A percentile compares a stretch with the other conserved stretches of the same genome.
These are phyloP conservation scores for Turdus rufiventris DNA, from an alignment of 2,113 vertebrate genomes.

Conservation along the genomic window DNA sequence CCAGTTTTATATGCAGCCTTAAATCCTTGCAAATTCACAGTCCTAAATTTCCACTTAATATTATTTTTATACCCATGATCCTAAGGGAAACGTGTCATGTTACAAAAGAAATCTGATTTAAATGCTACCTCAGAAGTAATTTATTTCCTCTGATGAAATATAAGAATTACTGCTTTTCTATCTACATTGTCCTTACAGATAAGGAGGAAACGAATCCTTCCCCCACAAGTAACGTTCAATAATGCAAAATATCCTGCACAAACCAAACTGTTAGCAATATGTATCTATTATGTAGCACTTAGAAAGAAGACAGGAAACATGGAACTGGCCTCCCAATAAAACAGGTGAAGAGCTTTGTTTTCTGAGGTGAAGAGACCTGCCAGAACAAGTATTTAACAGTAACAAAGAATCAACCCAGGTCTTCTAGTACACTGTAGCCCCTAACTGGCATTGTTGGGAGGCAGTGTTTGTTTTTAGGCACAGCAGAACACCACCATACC, in stretches of 20 bases:
- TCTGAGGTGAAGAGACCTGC: neutral
- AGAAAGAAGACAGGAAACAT: neutral
- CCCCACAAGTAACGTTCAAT: neutral
- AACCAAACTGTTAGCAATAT: neutral
- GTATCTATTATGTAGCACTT: neutral
- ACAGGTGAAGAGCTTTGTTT: neutral
- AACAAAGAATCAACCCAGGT: neutral
- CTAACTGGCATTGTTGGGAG: accelerated
- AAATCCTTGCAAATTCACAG: neutral
- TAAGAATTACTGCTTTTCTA: neutral
- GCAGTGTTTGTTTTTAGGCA: neutral
- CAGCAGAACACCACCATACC: constrained; percentile 67
- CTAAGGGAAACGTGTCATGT: accelerated
- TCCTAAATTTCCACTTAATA: neutral
- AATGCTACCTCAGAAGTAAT: neutral
- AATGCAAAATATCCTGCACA: neutral
- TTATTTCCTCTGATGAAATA: neutral
- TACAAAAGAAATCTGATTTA: neutral
- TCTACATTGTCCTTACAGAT: neutral
- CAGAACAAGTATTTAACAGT: neutral
- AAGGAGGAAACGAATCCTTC: neutral
- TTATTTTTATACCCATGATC: neutral
- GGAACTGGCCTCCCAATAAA: neutral
- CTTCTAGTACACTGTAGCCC: neutral
- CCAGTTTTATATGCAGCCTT: neutral